phyloP scores from a whole-genome alignment of 1,140 invertebrate species.

The Camponotus floridanus region DNA sequence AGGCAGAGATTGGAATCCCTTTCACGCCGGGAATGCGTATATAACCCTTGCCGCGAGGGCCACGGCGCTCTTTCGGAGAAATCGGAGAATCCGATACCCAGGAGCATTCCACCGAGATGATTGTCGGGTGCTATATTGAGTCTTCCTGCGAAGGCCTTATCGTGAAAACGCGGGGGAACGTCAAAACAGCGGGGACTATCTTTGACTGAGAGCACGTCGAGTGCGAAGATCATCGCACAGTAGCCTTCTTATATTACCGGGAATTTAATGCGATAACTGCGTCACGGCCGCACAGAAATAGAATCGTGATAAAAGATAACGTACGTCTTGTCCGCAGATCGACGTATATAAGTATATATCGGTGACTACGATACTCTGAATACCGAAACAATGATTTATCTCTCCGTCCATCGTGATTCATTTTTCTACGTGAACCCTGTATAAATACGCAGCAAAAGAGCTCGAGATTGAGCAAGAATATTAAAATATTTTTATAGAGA shows the following conservation, averaged over 20 bases:
- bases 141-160: constrained; percentile 58
- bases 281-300: not conserved
- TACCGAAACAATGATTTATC: not conserved
- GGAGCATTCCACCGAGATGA: constrained; percentile 61
- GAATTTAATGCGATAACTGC: constrained; percentile 42
- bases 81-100: constrained; percentile 59
- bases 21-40: constrained; percentile 49
- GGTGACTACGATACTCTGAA: not conserved
- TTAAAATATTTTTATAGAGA: too few relatives aligned
- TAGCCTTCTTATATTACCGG: constrained; percentile 28
- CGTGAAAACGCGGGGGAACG: constrained; percentile 10
- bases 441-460: too few relatives aligned
- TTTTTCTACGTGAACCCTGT: too few relatives aligned
- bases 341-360: not conserved
- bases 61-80: constrained; percentile 57
- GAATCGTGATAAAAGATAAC: constrained; percentile 17
- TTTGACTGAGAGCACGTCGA: constrained; percentile 12
- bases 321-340: not conserved
- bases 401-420: too few relatives aligned
- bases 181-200: constrained; percentile 44
- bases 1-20: constrained; percentile 35
- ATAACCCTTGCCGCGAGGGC: constrained; percentile 13
- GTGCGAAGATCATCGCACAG: constrained; percentile 23
- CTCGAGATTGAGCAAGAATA: too few relatives aligned
- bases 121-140: constrained; percentile 66